These are phyloP conservation scores for Otis tarda DNA, from an alignment of 2,113 vertebrate species.

Conservation along the genomic window DNA sequence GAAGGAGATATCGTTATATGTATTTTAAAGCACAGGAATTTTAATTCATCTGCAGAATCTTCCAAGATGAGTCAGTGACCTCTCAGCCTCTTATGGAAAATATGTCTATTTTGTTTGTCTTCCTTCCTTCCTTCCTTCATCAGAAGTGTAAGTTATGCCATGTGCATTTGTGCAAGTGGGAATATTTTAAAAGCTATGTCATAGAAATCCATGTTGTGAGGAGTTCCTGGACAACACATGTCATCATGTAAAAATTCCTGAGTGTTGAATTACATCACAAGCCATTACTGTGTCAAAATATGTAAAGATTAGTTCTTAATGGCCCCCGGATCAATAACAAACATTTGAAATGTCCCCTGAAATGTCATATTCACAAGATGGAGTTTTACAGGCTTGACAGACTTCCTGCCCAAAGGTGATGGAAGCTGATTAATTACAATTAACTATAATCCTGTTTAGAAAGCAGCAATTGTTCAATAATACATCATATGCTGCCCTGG, in stretches of 20 bases:
- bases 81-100: not conserved
- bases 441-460: not conserved
- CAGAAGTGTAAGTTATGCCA: not conserved
- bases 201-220: not conserved
- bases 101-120: not conserved
- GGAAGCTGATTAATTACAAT: constrained; percentile 3
- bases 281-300: not conserved
- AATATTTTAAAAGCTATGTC: not conserved
- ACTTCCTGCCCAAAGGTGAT: not conserved
- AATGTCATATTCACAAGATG: not conserved
- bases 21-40: constrained; percentile 16
- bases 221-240: not conserved
- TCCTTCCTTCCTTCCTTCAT: not conserved
- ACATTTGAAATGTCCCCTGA: not conserved
- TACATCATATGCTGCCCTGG: not conserved
- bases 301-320: not conserved
- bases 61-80: not conserved
- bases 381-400: not conserved
- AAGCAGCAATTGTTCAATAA: not conserved
- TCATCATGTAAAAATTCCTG: not conserved
- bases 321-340: not conserved
- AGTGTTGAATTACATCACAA: not conserved
- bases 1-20: not conserved
- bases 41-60: not conserved
- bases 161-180: not conserved